A percentile compares a stretch with the other conserved stretches of the same genome.
phyloP scores from a whole-genome alignment of 2,888 invertebrate species.

The Callimorpha dominula region DNA sequence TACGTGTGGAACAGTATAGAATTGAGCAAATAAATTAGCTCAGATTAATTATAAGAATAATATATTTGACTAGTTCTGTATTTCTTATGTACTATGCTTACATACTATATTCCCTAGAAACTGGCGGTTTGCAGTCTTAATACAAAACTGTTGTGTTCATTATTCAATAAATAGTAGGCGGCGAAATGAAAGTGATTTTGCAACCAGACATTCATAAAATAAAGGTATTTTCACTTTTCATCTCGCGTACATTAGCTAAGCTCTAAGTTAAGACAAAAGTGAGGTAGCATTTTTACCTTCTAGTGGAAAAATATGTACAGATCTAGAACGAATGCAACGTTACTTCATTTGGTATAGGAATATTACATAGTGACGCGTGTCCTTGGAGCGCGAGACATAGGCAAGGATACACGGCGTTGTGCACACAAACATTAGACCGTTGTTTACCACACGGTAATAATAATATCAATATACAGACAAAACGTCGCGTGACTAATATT shows the following conservation, averaged over 20 bases:
- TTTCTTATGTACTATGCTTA: conserved; percentile 72
- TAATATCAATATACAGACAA: conserved; percentile 70
- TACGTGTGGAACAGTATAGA: conserved; percentile 47
- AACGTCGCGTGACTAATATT: conserved; percentile 68
- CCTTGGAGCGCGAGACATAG: conserved; percentile 47
- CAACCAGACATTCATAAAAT: conserved; percentile 46
- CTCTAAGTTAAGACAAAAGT: conserved; percentile 83
- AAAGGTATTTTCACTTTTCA: conserved; percentile 47
- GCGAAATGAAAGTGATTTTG: conserved; percentile 43
- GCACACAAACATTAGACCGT: conserved; percentile 61
- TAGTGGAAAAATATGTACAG: conserved; percentile 84
- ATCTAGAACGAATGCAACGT: conserved; percentile 75
- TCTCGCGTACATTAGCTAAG: conserved; percentile 73
- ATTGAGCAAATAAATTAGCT: conserved; percentile 77
- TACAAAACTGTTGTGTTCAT: conserved; percentile 63
- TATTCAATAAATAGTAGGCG: conserved; percentile 45
- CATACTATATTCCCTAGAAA: conserved; percentile 74
- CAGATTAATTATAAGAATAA: conserved; percentile 66
- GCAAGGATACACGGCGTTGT: conserved; percentile 50
- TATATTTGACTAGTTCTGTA: conserved; percentile 83
- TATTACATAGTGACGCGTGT: conserved; percentile 60
- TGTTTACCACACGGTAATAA: conserved; percentile 53
- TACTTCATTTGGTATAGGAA: conserved; percentile 75
- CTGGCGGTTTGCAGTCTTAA: conserved; percentile 83
- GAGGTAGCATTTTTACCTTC: conserved; percentile 86